Percentiles rank a stretch among this genome's conserved stretches.
Conservation (phyloP, 2,113 vertebrate genomes). For the Sapajus apella region DNA sequence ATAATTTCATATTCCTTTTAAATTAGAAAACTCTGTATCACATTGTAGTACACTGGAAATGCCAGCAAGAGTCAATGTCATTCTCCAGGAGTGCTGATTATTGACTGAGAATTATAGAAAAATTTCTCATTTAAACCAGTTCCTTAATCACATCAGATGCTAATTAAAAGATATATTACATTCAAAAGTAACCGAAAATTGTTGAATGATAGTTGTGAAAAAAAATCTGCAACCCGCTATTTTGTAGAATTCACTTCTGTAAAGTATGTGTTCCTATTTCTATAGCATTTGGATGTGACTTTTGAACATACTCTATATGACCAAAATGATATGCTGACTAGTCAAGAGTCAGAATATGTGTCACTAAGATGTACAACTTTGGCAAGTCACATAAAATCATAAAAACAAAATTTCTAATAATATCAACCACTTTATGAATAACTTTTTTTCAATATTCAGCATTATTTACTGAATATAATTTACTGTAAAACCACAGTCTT, state of each 20-base stretch:
- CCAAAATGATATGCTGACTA: neutral
- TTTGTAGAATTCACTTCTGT: neutral
- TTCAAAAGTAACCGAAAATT: neutral
- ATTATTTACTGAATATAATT: neutral
- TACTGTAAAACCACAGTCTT: neutral
- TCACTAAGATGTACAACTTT: neutral
- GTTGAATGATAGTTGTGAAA: neutral
- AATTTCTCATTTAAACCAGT: neutral
- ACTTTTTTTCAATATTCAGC: neutral
- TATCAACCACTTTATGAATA: neutral
- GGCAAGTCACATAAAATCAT: neutral
- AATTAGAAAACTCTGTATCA: neutral
- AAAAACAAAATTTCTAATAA: neutral
- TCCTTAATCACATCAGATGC: neutral
- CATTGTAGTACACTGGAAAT: neutral
- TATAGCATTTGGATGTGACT: neutral
- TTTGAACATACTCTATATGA: neutral
- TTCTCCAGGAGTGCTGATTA: neutral
- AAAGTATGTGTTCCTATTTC: neutral
- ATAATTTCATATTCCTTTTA: neutral
- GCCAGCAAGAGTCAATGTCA: neutral
- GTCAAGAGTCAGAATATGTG: neutral
- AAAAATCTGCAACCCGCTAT: neutral
- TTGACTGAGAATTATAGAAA: neutral
- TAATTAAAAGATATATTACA: neutral